Conservation (phyloP, 64 coral and sea anemone species). For the Pocillopora verrucosa region DNA sequence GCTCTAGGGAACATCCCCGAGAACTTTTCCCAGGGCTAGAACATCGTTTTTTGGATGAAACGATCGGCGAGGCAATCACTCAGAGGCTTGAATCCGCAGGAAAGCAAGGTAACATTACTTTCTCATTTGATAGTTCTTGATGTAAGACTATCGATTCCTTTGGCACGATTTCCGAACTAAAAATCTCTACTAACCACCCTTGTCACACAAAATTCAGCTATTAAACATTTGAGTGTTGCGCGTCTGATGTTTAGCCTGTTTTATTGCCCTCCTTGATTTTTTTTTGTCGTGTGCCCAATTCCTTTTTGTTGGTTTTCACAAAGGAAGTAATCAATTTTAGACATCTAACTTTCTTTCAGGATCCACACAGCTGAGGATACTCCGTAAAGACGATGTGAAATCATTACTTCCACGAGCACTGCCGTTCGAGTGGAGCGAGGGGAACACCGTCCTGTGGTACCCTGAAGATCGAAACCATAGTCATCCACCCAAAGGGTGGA, state of each 20-base stretch:
- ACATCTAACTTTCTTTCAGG: background rate
- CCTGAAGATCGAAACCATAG: background rate
- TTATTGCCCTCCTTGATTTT: background rate
- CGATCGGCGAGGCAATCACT: background rate
- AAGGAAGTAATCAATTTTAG: background rate
- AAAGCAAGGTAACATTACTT: background rate
- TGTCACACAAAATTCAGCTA: too few relatives aligned
- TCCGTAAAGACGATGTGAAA: background rate
- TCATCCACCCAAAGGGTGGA: constrained; percentile 42
- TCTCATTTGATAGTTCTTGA: background rate
- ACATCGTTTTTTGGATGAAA: constrained; percentile 12
- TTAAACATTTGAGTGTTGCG: too few relatives aligned
- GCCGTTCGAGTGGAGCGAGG: constrained; percentile 32
- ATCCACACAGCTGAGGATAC: background rate
- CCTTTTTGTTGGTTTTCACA: background rate
- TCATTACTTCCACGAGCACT: background rate
- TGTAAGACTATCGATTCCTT: too few relatives aligned
- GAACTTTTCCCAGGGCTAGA: constrained; percentile 25
- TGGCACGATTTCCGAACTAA: too few relatives aligned
- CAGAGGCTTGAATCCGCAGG: background rate
- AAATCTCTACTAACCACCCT: too few relatives aligned
- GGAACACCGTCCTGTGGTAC: constrained; percentile 35
- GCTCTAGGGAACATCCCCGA: constrained; percentile 17
- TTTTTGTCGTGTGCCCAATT: background rate
- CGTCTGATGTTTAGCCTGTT: too few relatives aligned